These are phyloP conservation scores for Taphrorychus bicolor DNA, from an alignment of 2,888 invertebrate species.

Conservation along the genomic window DNA sequence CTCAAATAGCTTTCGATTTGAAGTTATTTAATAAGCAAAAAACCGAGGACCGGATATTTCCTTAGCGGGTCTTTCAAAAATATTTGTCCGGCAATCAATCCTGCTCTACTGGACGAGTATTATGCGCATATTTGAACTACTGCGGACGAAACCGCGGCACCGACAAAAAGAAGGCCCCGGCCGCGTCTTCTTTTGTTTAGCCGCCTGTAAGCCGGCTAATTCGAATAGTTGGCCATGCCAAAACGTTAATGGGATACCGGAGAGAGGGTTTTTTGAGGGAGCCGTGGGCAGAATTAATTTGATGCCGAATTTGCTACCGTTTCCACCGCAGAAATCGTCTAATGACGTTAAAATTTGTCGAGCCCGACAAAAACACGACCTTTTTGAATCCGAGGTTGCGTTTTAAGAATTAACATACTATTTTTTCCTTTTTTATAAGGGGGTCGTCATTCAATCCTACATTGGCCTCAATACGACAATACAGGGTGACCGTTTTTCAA, in stretches of 20 bases:
- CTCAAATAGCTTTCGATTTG: constrained; percentile 30
- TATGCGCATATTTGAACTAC: constrained; percentile 55
- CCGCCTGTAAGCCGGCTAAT: constrained; percentile 55
- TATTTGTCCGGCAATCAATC: constrained; percentile 37
- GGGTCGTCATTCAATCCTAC: too few species aligned
- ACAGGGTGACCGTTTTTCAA: too few species aligned
- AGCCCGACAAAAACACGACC: background rate
- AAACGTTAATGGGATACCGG: constrained; percentile 52
- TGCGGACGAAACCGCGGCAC: constrained; percentile 50
- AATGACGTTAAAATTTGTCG: constrained; percentile 10
- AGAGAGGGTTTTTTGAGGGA: constrained; percentile 32
- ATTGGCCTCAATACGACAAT: too few species aligned
- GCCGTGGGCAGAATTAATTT: constrained; percentile 46
- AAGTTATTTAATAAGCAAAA: constrained; percentile 41
- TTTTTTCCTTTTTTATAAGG: too few species aligned
- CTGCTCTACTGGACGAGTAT: constrained; percentile 43
- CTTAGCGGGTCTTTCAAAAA: constrained; percentile 31
- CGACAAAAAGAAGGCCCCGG: constrained; percentile 52
- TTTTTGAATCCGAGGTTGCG: background rate
- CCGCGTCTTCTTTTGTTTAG: constrained; percentile 56
- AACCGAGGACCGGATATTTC: constrained; percentile 29
- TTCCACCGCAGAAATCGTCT: constrained; percentile 25
- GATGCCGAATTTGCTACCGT: constrained; percentile 46
- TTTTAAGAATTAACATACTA: background rate
- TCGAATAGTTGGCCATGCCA: constrained; percentile 54